Base-by-base conservation (phyloP, 2,113 vertebrate species). In the Toxostoma redivivum region DNA sequence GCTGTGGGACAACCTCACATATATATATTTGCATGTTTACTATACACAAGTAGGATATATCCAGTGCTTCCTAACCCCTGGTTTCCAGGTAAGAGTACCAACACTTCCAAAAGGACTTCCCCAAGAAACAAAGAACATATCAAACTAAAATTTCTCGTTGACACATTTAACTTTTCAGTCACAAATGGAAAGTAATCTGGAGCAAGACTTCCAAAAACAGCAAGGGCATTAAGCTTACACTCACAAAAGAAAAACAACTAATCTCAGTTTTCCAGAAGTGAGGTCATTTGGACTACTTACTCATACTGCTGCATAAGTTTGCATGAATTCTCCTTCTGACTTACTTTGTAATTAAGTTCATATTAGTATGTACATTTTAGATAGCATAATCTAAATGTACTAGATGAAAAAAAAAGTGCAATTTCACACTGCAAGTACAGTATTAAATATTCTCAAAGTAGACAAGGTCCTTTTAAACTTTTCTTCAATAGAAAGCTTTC, bases 401-500 rank as follows among this genome's bases (percentile, higher is more conserved):
- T 64, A 61, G 65, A 62, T 11, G 15, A 65, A 87, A 91, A 24
- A 48, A 61, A 84, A 44, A 20, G 33, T 40, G 23, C 22, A 76
- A 28, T 84, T 96, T 95, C 86, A 70, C 66, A 62, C 35, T 51
- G 25, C 65, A 91, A 95, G 84, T 62, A 94, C 70, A 94, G 62
- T 93, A 97, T 86, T 96, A 94, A 97, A 96, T 97, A 97, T 70
- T 90, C 93, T 97, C 89, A 86, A 95, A 97, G 96, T 69, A 98
- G 97, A 98, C 92, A 97, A 78, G 9, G 91, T 95, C 92, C 97
- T 97, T 98, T 98, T 98, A 97, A 99, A 98, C 44, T 79, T 60
- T 91, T 92, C 97, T 98, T 98, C 98, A 99, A 98, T 98, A 98
- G 98, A 98, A 98, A 96, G 93, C 96, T 98, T 98, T 98, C 97